Evolutionary conservation across 2,888 invertebrate genomes (phyloP).

Genomic region (Stratiomys singularior): DNA sequence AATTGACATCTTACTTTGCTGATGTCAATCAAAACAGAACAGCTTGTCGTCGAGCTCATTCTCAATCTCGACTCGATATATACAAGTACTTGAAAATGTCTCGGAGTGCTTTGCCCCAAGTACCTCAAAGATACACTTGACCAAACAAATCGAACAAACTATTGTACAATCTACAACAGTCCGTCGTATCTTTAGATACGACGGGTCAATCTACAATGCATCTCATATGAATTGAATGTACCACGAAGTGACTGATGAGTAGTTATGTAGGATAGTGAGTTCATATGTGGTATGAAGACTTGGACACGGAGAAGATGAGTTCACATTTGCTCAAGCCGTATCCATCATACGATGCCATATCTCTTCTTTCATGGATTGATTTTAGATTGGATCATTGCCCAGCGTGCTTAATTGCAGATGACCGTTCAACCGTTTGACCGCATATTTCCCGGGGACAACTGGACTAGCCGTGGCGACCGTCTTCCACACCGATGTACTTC

Average conservation of each 20-base stretch:
- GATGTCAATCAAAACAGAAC: conserved; percentile 33
- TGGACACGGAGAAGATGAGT: not conserved
- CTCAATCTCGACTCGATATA: conserved; percentile 3
- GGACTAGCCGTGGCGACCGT: too few species aligned
- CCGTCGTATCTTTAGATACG: too few species aligned
- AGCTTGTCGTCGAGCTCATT: conserved; percentile 21
- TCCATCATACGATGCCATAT: conserved; percentile 8
- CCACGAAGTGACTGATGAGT: not conserved
- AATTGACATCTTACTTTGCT: conserved; percentile 38
- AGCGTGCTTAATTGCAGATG: conserved; percentile 32
- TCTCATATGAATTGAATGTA: not conserved
- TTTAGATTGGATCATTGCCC: conserved; percentile 29
- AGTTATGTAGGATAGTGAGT: not conserved
- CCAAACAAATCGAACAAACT: conserved; percentile 31
- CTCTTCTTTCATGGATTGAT: conserved; percentile 8
- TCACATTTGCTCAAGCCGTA: conserved; percentile 1
- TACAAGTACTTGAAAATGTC: conserved; percentile 14
- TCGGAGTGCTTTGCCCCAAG: conserved; percentile 17
- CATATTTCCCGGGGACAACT: not conserved
- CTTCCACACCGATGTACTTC: not conserved
- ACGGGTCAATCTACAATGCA: not conserved
- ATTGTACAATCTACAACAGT: too few species aligned
- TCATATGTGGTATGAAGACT: not conserved
- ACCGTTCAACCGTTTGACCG: conserved; percentile 13
- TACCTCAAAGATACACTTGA: conserved; percentile 30